Evolutionary conservation across 2,797 vertebrate genomes (phyloP), one percentile per base, ranked within the genome.

Genomic region (Thaleichthys pacificus): DNA sequence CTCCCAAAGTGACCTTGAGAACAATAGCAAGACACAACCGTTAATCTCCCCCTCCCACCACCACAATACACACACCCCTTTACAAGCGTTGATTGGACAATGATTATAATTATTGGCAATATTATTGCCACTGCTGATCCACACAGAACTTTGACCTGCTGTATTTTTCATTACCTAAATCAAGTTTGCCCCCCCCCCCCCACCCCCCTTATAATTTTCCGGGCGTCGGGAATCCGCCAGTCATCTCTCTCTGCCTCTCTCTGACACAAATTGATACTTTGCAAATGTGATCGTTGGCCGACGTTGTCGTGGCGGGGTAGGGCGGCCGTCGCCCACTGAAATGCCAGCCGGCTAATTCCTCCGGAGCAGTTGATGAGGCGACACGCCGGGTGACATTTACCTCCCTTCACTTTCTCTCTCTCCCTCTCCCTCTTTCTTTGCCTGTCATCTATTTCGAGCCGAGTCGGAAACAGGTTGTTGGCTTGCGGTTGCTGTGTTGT

Each of bases 291-390:
- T 60, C 54, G n/a, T 80, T 73, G 69, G 68, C 60, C 71, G 71
- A 69, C 70, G 61, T 62, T 74, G 80, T 80, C 83, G 81, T 75
- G 67, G 68, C 75, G 82, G 66, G 81, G 69, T 68, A 26, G 70
- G 63, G 82, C 68, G 69, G 73, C 66, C 73, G 12, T 63, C 76
- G 73, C 66, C 38, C 35, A 51, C 57, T 11, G 60, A 84, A 85
- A 84, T 85, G 82, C 80, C 83, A 84, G 77, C 71, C 63, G 61
- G 65, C 67, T 81, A 58, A 76, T 80, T 82, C 76, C 19, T 24
- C 68, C 24, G 19, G 54, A 68, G 19, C 71, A 66, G 70, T 71
- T 75, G 82, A 81, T 74, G 74, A 72, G 69, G 60, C 12, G 60
- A 66, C 70, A 71, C 17, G 12, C 30, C 24, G 61, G 35, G 70